Percentiles rank a stretch among this genome's conserved stretches.
Evolutionary conservation across 1,140 invertebrate species (phyloP).

Genomic region (Zaprionus capensis): DNA sequence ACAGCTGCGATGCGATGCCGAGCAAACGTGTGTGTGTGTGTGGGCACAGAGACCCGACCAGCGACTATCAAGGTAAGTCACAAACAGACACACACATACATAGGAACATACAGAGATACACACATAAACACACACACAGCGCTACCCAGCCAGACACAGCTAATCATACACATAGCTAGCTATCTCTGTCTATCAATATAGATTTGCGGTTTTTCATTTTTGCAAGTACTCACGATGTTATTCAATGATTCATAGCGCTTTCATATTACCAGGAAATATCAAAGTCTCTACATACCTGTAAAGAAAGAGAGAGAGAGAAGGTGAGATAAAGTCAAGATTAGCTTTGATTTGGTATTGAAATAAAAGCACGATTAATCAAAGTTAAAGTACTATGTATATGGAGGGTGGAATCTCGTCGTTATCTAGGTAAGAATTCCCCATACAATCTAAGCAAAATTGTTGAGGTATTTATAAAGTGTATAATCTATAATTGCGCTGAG

Average conservation of each 20-base stretch:
- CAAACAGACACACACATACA: conserved; percentile 6
- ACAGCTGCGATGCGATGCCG: conserved; percentile 47
- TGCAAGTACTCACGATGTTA: conserved; percentile 58
- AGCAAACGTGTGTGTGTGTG: conserved; percentile 19
- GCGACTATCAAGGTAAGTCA: conserved; percentile 31
- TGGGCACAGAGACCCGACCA: neutral
- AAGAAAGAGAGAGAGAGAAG: conserved; percentile 27
- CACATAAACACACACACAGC: neutral
- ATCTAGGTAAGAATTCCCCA: neutral
- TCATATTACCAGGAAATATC: neutral
- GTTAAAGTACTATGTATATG: neutral
- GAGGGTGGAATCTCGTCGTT: neutral
- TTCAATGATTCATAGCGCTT: conserved; percentile 33
- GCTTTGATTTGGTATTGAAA: neutral
- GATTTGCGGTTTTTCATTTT: conserved; percentile 39
- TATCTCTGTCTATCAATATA: conserved; percentile 23
- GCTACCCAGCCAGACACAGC: neutral
- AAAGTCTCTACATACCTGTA: conserved; percentile 57
- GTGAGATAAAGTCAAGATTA: conserved; percentile 21
- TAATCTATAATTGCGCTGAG: neutral
- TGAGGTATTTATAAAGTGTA: neutral
- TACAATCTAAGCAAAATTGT: neutral
- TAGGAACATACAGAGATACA: too few relatives aligned
- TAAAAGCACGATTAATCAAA: conserved; percentile 11
- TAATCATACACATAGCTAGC: neutral